Evolutionary conservation across 2,797 vertebrate species (phyloP).

Genomic region (Darevskia nairensis): DNA sequence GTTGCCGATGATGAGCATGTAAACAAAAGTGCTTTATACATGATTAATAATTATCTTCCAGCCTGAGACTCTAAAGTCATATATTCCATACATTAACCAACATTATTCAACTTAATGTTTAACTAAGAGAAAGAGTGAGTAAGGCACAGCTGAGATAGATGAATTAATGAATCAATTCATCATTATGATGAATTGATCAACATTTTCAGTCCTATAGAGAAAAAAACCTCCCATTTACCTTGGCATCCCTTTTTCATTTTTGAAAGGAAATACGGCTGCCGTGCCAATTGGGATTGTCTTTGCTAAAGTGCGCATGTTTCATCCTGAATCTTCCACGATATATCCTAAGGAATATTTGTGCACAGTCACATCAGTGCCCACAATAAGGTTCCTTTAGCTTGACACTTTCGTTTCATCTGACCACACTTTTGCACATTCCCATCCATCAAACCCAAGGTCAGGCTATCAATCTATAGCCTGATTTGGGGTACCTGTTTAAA

Average conservation of each 20-base stretch:
- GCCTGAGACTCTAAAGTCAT: not conserved
- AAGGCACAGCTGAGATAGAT: not conserved
- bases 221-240: not conserved
- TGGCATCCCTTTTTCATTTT: not conserved
- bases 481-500: not conserved
- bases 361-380: not conserved
- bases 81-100: not conserved
- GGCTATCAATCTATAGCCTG: not conserved
- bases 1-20: not conserved
- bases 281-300: not conserved
- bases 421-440: not conserved
- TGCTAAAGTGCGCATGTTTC: not conserved
- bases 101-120: not conserved
- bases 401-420: not conserved
- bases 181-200: not conserved
- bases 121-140: not conserved
- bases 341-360: not conserved
- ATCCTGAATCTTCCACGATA: not conserved
- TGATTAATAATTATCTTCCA: constrained; percentile 22
- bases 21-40: not conserved
- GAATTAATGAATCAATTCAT: constrained; percentile 15
- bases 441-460: not conserved
- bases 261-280: not conserved
- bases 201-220: not conserved
- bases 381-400: not conserved